These are phyloP conservation scores for Euspilapteryx auroguttella DNA, from an alignment of 2,888 invertebrate genomes.

Conservation along the genomic window DNA sequence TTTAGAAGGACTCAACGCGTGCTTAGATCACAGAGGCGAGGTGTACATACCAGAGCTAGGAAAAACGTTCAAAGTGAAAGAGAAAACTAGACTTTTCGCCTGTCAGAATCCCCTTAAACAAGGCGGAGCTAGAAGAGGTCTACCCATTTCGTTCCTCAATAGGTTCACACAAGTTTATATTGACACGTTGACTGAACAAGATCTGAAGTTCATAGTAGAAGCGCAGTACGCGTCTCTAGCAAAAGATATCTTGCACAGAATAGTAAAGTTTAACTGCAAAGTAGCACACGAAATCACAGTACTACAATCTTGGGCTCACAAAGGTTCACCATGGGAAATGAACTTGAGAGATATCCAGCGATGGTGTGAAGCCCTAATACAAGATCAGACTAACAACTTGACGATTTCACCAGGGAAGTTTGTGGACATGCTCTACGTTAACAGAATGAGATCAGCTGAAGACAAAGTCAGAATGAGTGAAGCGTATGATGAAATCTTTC, in stretches of 20 bases:
- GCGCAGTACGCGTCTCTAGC: slow-evolving; percentile 67
- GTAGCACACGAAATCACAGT: slow-evolving; percentile 66
- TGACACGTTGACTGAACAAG: slow-evolving; percentile 64
- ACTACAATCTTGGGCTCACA: slow-evolving; percentile 71
- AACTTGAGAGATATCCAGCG: slow-evolving; percentile 93
- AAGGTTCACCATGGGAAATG: slow-evolving; percentile 94
- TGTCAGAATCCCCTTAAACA: slow-evolving; percentile 97
- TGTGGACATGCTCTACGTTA: slow-evolving; percentile 80
- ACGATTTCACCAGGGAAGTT: slow-evolving; percentile 58
- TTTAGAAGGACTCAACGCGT: slow-evolving; percentile 97
- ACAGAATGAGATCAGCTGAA: slow-evolving; percentile 78
- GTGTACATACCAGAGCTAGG: slow-evolving; percentile 95
- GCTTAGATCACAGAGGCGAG: slow-evolving; percentile 96
- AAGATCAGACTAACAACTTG: slow-evolving; percentile 21
- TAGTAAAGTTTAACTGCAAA: slow-evolving; percentile 78
- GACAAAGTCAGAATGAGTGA: slow-evolving; percentile 74
- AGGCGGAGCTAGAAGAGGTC: slow-evolving; percentile 93
- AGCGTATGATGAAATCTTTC: slow-evolving; percentile 48
- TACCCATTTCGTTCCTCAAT: slow-evolving; percentile 96
- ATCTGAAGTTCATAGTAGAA: slow-evolving; percentile 68
- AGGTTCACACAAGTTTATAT: slow-evolving; percentile 91
- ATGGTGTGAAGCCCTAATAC: slow-evolving; percentile 81
- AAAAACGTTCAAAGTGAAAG: slow-evolving; percentile 76
- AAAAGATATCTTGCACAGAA: slow-evolving; percentile 62
- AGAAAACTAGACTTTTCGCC: slow-evolving; percentile 86